Conservation (phyloP, 2,797 vertebrate genomes). For the Gastrophryne carolinensis region DNA sequence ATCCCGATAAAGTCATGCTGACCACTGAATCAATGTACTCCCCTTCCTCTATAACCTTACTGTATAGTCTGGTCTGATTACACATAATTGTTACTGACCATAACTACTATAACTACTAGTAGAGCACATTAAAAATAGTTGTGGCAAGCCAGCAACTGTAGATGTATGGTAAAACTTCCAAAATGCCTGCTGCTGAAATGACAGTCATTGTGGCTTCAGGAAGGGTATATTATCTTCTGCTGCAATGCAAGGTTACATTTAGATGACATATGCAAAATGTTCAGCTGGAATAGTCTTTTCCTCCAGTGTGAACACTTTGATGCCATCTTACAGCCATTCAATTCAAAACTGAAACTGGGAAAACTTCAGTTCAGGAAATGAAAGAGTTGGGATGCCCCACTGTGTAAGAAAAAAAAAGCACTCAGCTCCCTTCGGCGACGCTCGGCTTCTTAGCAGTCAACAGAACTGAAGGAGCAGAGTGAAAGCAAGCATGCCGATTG, state of each 20-base stretch:
- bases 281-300: background rate
- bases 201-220: constrained; percentile 26
- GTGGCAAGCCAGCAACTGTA: constrained; percentile 39
- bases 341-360: background rate
- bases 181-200: constrained; percentile 12
- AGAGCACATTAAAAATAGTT: constrained; percentile 37
- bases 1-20: constrained; percentile 18
- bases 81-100: constrained; percentile 30
- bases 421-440: no score
- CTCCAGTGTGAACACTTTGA: background rate
- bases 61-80: constrained; percentile 38
- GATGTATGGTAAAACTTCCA: constrained; percentile 29
- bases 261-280: constrained; percentile 3
- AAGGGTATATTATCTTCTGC: constrained; percentile 28
- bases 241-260: constrained; percentile 16
- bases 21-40: constrained; percentile 21
- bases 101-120: constrained; percentile 47
- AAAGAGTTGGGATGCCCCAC: no score
- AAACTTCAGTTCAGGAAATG: background rate
- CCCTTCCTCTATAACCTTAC: constrained; percentile 34
- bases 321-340: background rate
- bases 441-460: no score
- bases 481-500: no score
- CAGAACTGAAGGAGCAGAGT: no score
- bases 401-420: no score